Percentiles rank a stretch among this genome's conserved stretches.
Evolutionary conservation across 2,113 vertebrate genomes (phyloP).

Genomic region (Platycercus adscitus): DNA sequence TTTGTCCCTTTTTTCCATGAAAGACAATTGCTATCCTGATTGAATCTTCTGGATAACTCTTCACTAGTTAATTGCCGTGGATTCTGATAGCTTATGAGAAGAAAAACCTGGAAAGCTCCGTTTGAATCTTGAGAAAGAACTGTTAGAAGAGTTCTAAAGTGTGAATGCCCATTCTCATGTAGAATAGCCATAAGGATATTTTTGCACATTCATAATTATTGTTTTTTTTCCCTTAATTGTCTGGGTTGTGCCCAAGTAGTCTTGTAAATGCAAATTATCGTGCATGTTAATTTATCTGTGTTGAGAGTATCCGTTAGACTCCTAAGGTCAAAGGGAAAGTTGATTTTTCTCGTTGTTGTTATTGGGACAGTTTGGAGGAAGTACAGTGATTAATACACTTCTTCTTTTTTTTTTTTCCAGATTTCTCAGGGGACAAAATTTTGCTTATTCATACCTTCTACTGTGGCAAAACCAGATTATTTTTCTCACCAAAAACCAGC

Average conservation of each 20-base stretch:
- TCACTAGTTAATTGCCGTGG: not conserved
- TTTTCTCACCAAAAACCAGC: constrained; percentile 45
- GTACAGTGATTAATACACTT: not conserved
- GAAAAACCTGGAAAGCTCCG: not conserved
- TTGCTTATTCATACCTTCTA: constrained; percentile 52
- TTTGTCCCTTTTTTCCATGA: not conserved
- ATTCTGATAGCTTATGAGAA: not conserved
- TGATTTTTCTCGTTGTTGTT: not conserved
- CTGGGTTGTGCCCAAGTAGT: not conserved
- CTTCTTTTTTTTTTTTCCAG: constrained; percentile 31
- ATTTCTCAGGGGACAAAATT: constrained; percentile 63
- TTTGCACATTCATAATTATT: not conserved
- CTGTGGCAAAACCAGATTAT: constrained; percentile 62
- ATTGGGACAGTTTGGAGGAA: not conserved
- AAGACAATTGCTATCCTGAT: not conserved
- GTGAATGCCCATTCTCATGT: not conserved
- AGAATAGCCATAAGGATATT: not conserved
- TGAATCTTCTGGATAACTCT: not conserved
- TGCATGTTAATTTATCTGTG: not conserved
- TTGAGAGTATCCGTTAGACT: not conserved
- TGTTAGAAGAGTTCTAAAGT: not conserved
- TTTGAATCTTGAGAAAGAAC: not conserved
- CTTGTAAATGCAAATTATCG: not conserved
- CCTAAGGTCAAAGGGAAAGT: not conserved
- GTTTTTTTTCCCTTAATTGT: not conserved